Conservation (phyloP, 2,113 vertebrate species). For the Macquaria ambigua region DNA sequence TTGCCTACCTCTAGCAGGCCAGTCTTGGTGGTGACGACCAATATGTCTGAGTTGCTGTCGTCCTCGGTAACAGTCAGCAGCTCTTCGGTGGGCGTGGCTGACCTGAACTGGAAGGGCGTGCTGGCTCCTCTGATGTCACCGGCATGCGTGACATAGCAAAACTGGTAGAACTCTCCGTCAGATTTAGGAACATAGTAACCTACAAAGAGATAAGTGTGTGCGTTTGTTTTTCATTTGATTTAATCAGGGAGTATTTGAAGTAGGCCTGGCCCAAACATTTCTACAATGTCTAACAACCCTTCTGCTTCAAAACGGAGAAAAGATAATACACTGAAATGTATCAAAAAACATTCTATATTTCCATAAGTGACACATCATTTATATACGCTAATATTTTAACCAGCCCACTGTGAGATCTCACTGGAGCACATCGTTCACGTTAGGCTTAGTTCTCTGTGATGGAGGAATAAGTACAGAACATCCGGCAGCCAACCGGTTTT, state of each 20-base stretch:
- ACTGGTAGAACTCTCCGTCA: conserved; percentile 99
- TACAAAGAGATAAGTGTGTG: conserved; percentile 58
- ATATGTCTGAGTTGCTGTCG: conserved; percentile 96
- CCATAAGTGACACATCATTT: neutral
- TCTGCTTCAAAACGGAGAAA: neutral
- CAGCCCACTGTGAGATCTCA: neutral
- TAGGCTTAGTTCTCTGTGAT: conserved; percentile 6
- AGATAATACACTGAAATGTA: neutral
- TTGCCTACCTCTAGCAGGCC: conserved; percentile 92
- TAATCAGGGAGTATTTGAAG: neutral
- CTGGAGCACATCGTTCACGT: neutral
- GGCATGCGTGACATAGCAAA: conserved; percentile 96
- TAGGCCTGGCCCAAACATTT: neutral
- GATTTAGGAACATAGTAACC: conserved; percentile 98
- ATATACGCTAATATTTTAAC: neutral
- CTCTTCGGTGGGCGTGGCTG: conserved; percentile 93
- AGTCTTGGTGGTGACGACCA: conserved; percentile 97
- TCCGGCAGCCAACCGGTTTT: conserved; percentile 63
- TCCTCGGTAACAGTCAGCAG: conserved; percentile 95
- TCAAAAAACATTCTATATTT: neutral
- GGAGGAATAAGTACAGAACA: conserved; percentile 37
- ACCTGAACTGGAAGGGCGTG: conserved; percentile 97
- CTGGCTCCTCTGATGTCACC: conserved; percentile 98
- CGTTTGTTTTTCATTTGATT: neutral
- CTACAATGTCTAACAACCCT: neutral